These are phyloP conservation scores for Cydia splendana DNA, from an alignment of 1,140 invertebrate genomes.

Conservation along the genomic window DNA sequence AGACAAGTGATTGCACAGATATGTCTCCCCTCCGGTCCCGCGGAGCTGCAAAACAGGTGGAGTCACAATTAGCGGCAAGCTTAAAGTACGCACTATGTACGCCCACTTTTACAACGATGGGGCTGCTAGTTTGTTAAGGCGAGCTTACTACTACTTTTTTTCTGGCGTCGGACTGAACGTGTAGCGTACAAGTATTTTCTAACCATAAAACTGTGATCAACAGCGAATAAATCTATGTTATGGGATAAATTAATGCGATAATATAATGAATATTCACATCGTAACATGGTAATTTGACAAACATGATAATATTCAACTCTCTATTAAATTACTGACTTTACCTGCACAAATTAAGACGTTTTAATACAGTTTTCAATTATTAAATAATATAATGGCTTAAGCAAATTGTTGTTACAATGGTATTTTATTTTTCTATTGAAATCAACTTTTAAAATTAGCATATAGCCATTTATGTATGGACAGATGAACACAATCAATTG, in stretches of 20 bases:
- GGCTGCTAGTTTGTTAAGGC: conserved; percentile 44
- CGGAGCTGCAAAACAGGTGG: conserved; percentile 40
- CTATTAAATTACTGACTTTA: too few relatives aligned
- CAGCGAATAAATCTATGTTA: too few relatives aligned
- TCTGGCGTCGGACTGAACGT: background rate
- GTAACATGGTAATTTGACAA: too few relatives aligned
- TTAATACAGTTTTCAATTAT: too few relatives aligned
- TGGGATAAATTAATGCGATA: too few relatives aligned
- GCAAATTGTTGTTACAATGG: too few relatives aligned
- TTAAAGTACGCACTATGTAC: conserved; percentile 49
- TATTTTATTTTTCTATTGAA: too few relatives aligned
- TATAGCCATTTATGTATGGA: background rate
- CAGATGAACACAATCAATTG: background rate
- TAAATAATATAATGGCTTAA: too few relatives aligned
- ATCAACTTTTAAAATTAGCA: background rate
- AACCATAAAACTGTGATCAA: background rate
- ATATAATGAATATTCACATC: too few relatives aligned
- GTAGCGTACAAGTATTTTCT: too few relatives aligned
- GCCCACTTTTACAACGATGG: conserved; percentile 49
- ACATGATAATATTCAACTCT: too few relatives aligned
- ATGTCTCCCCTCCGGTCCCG: conserved; percentile 1
- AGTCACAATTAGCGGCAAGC: conserved; percentile 59
- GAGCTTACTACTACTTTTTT: background rate
- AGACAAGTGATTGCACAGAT: conserved; percentile 30
- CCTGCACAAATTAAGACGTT: too few relatives aligned